phyloP scores from a whole-genome alignment of 2,113 vertebrate genomes.

The Ellobius talpinus region DNA sequence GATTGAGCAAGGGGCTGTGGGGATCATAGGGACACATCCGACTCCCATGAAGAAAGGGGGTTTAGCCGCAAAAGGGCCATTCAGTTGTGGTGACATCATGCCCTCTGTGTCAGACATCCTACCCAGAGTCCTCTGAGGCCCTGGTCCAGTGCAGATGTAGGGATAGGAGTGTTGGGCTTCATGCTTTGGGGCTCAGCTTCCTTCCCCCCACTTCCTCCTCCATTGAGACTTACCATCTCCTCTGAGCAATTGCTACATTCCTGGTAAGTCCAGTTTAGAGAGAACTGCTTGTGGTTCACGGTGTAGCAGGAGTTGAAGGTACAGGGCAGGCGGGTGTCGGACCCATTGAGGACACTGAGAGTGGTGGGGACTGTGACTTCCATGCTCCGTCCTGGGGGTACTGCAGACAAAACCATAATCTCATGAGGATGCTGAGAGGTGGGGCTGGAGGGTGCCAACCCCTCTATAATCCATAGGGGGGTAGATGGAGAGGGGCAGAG shows the following conservation, averaged over 20 bases:
- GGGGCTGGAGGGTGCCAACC: background rate
- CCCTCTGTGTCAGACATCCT: background rate
- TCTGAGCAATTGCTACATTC: slow-evolving; percentile 92
- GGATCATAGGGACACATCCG: background rate
- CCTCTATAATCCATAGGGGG: background rate
- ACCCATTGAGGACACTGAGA: slow-evolving; percentile 93
- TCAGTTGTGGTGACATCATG: background rate
- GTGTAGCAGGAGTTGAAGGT: slow-evolving; percentile 98
- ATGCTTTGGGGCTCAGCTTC: fast-evolving
- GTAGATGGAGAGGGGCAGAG: background rate
- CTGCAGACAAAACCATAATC: slow-evolving; percentile 77
- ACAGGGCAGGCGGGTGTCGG: slow-evolving; percentile 92
- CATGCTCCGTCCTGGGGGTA: slow-evolving; percentile 88
- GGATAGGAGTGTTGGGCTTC: background rate
- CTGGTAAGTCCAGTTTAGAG: slow-evolving; percentile 98
- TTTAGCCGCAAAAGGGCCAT: background rate
- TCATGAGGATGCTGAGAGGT: background rate
- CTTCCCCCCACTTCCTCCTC: fast-evolving
- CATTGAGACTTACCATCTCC: slow-evolving; percentile 90
- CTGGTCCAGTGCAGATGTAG: background rate
- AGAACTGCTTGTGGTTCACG: slow-evolving; percentile 93
- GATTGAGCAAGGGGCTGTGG: fast-evolving
- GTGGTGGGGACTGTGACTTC: slow-evolving; percentile 89
- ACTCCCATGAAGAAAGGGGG: fast-evolving
- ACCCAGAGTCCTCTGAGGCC: background rate